phyloP scores from a whole-genome alignment of 2,113 vertebrate species.

The Ramphastos sulfuratus region DNA sequence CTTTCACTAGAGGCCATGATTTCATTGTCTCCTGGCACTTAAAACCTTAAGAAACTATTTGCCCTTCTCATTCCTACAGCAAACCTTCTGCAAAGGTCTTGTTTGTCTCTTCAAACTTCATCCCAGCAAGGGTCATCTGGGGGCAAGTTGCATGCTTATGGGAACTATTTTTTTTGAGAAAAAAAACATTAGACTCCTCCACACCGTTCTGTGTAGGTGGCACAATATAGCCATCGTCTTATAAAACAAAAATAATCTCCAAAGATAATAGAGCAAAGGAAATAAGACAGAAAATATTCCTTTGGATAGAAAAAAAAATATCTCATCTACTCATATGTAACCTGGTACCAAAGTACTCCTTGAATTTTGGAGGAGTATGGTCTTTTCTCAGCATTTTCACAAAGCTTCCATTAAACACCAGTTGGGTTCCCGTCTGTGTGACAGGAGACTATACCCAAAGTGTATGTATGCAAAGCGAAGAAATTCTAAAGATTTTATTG shows the following conservation, averaged over 20 bases:
- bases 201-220: background rate
- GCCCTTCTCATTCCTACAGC: background rate
- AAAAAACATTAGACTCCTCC: background rate
- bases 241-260: slow-evolving; percentile 26
- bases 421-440: background rate
- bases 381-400: background rate
- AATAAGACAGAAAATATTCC: background rate
- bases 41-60: background rate
- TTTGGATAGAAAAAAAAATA: background rate
- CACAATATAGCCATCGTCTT: background rate
- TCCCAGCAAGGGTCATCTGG: background rate
- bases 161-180: background rate
- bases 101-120: background rate
- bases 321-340: background rate
- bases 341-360: background rate
- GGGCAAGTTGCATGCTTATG: background rate
- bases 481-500: background rate
- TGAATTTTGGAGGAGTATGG: background rate
- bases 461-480: background rate
- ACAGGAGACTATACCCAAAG: background rate
- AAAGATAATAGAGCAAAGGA: slow-evolving; percentile 19
- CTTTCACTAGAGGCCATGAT: background rate
- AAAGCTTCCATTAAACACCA: slow-evolving; percentile 9
- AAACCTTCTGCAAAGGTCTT: background rate
- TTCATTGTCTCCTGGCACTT: background rate